Evolutionary conservation across 2,888 invertebrate genomes (phyloP), one percentile per base, ranked within the genome.

Genomic region (Euplexia lucipara): DNA sequence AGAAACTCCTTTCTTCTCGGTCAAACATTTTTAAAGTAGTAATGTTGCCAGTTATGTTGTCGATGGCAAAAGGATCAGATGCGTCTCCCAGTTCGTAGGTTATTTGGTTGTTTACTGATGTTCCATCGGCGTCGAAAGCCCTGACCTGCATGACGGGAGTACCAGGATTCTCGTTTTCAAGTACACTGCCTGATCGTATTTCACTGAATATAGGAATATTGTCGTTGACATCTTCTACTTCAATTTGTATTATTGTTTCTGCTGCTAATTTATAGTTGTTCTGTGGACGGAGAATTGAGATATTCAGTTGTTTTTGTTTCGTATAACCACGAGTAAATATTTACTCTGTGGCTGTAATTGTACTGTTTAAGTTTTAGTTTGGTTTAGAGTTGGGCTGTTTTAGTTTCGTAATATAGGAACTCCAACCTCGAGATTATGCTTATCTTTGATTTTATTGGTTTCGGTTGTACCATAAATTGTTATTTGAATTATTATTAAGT

Each of bases 191-290:
- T 16, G 97, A 96, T 83, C 97, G 96, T 14, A 97, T 96, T 89
- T 98, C 98, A 48, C 97, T 97, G 85, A 99, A 98, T 79, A 97
- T 97, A 0, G 97, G 99, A 78, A 98, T 97, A 85, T 98, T 98
- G 88, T 99, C 99, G 86, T 99, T 99, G 0, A 98, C 98, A 88
- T 99, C 99, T 85, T 96, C 96, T 1, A 99, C 96, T 89, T 97
- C 96, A 35, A 99, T 97, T 82, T 96, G 97, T 54, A 98, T 96
- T 59, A 97, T 96, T 14, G 97, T 97, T 91, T 98, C 98, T 2
- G 98, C 97, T 3, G 97, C 97, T 87, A 98, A 91, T 83, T 97
- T 97, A 86, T 97, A 97, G 81, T 97, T 97, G 89, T 98, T 98
- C 94, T 97, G 96, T 47, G 45, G 69, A 79, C 8, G 58, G 26